Percentiles rank a stretch among this genome's conserved stretches.
These are phyloP conservation scores for Plecturocebus donacophilus DNA, from an alignment of 2,113 vertebrate species.

Conservation along the genomic window DNA sequence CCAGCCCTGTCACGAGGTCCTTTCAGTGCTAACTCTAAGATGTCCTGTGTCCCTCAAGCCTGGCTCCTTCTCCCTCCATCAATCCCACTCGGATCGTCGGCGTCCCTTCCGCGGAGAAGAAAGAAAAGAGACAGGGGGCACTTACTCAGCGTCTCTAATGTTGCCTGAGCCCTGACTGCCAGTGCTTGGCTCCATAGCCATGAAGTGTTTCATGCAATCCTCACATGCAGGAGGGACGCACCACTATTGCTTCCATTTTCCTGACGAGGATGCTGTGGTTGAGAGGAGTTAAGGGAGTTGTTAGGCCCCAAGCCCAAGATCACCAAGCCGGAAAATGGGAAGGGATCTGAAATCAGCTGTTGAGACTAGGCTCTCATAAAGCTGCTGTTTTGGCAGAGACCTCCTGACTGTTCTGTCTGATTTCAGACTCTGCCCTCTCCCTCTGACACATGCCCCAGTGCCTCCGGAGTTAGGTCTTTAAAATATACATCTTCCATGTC, in stretches of 20 bases:
- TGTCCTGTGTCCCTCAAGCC: not conserved
- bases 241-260: not conserved
- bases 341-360: not conserved
- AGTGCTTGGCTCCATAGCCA: rapidly evolving
- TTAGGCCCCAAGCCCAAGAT: not conserved
- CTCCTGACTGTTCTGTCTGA: not conserved
- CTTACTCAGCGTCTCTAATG: not conserved
- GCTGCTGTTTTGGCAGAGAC: not conserved
- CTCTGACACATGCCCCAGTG: not conserved
- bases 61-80: not conserved
- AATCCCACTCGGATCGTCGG: not conserved
- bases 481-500: not conserved
- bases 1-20: not conserved
- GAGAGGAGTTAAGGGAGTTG: not conserved
- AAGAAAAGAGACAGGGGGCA: not conserved
- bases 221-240: not conserved
- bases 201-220: not conserved
- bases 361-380: not conserved
- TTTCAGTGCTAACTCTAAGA: not conserved
- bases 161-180: not conserved
- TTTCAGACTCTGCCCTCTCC: not conserved
- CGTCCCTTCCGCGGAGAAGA: not conserved
- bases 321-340: not conserved
- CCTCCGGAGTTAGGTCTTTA: not conserved
- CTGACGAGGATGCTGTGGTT: not conserved